Evolutionary conservation across 2,797 vertebrate genomes (phyloP).

Genomic region (Simalia tracyae): DNA sequence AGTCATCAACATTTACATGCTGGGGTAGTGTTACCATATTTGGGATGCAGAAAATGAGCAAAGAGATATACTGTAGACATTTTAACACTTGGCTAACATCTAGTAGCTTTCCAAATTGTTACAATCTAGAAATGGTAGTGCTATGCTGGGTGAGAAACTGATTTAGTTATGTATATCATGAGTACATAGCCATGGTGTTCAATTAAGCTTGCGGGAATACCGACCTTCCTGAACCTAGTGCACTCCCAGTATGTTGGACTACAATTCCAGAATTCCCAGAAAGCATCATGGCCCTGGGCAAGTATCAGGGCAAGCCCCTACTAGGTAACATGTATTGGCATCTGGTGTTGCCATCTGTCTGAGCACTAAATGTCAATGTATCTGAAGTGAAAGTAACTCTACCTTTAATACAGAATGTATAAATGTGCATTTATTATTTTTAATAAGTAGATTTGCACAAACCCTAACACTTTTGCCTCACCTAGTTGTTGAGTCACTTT

Average conservation of each 20-base stretch:
- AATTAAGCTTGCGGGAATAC: neutral
- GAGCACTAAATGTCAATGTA: neutral
- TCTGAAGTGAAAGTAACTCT: neutral
- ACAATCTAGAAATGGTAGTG: neutral
- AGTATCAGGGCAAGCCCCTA: neutral
- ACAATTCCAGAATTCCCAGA: neutral
- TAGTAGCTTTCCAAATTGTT: neutral
- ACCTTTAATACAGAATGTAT: neutral
- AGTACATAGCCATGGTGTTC: neutral
- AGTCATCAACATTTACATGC: neutral
- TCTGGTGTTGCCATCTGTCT: neutral
- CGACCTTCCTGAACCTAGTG: neutral
- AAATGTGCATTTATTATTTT: neutral
- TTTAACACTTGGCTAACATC: neutral
- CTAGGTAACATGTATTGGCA: neutral
- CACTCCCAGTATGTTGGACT: neutral
- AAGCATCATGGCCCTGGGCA: neutral
- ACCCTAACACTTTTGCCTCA: neutral
- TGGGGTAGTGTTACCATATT: neutral
- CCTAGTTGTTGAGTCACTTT: neutral
- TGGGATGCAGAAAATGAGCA: neutral
- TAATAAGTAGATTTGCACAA: neutral
- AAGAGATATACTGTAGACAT: neutral
- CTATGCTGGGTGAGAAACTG: neutral
- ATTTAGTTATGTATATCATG: neutral